A percentile compares a stretch with the other conserved stretches of the same genome.
These are phyloP conservation scores for Cynopterus brachyotis DNA, from an alignment of 2,113 vertebrate genomes.

Conservation along the genomic window DNA sequence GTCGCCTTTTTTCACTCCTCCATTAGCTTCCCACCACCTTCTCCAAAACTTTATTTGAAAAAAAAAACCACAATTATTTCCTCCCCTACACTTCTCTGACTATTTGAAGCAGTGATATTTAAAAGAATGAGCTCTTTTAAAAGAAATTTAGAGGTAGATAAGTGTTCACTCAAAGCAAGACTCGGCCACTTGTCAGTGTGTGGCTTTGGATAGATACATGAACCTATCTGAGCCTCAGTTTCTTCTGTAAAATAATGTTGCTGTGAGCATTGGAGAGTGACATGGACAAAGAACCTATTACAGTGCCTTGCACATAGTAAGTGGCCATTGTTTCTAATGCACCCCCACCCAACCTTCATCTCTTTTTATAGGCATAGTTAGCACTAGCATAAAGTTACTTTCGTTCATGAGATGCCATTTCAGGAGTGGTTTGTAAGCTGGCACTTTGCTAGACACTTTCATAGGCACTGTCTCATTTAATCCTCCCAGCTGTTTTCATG, in stretches of 20 bases:
- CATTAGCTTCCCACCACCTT: background rate
- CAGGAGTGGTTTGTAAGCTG: background rate
- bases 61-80: background rate
- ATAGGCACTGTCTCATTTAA: background rate
- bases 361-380: background rate
- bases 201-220: background rate
- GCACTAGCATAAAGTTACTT: background rate
- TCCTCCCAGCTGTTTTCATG: background rate
- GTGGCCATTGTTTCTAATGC: background rate
- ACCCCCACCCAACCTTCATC: background rate
- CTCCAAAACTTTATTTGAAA: background rate
- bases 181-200: background rate
- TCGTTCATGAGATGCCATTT: background rate
- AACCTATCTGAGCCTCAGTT: background rate
- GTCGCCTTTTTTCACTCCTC: background rate
- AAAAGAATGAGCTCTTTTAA: background rate
- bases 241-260: background rate
- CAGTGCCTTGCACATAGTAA: too few species aligned
- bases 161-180: background rate
- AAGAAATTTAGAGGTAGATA: background rate
- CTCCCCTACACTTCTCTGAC: background rate
- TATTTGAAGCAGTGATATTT: background rate
- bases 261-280: background rate
- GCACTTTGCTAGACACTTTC: background rate
- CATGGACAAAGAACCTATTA: background rate